phyloP scores from a whole-genome alignment of 2,797 vertebrate genomes.

The Nothura maculosa region DNA sequence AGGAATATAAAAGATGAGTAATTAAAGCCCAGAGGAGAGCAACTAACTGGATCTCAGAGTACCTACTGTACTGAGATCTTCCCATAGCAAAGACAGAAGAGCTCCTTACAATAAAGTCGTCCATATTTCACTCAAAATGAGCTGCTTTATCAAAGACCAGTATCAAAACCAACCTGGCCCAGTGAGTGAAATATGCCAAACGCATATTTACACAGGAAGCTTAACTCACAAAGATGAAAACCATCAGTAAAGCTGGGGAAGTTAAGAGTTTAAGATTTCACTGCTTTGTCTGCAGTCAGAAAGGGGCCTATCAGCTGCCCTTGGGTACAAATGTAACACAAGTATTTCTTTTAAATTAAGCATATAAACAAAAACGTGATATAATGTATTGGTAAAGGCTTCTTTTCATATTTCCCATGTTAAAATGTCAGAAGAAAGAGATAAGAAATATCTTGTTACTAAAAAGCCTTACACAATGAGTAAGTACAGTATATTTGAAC shows the following conservation, averaged over 20 bases:
- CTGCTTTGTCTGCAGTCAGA: not conserved
- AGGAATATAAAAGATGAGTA: not conserved
- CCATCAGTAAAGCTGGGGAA: not conserved
- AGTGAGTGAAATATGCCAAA: not conserved
- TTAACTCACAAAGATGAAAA: not conserved
- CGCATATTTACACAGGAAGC: fast-evolving
- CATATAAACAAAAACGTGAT: not conserved
- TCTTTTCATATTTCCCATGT: not conserved
- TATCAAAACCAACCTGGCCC: not conserved
- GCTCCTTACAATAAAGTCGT: not conserved
- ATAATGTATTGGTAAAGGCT: not conserved
- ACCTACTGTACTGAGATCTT: not conserved
- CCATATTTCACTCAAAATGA: not conserved
- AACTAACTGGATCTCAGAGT: not conserved
- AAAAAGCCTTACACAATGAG: not conserved
- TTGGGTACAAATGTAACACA: not conserved
- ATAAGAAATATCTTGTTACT: not conserved
- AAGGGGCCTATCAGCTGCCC: not conserved
- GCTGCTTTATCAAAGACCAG: not conserved
- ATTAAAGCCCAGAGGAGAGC: not conserved
- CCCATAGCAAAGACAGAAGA: too few relatives aligned
- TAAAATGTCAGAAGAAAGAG: not conserved
- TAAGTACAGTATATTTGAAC: not conserved
- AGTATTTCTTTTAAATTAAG: not conserved
- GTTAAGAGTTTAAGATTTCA: not conserved